Conservation (phyloP, 2,888 invertebrate genomes). For the Diploptera punctata region DNA sequence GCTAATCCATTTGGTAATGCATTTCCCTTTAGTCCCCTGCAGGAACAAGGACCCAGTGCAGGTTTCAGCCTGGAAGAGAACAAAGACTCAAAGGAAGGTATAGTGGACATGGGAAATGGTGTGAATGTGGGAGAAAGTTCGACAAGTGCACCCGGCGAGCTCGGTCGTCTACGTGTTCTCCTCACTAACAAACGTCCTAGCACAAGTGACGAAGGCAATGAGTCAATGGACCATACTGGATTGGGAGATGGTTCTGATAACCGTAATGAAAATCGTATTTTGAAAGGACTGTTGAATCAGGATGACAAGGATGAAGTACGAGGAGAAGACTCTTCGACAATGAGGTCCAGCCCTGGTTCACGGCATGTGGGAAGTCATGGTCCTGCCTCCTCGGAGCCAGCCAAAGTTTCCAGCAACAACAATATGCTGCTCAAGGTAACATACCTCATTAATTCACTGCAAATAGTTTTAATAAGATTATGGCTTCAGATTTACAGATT, state of each 20-base stretch:
- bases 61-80: constrained; percentile 55
- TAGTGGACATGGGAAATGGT: constrained; percentile 53
- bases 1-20: constrained; percentile 58
- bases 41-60: constrained; percentile 33
- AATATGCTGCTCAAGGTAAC: constrained; percentile 72
- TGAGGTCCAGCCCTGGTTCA: constrained; percentile 15
- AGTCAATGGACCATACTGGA: constrained; percentile 41
- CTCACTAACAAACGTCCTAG: constrained; percentile 55
- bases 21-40: constrained; percentile 70
- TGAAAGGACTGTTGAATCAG: constrained; percentile 69
- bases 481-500: too few relatives aligned
- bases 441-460: too few relatives aligned
- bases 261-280: constrained; percentile 60
- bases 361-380: constrained; percentile 40
- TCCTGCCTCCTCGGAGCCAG: constrained; percentile 43
- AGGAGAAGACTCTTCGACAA: constrained; percentile 31
- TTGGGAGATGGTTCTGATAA: constrained; percentile 42
- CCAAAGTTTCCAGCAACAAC: constrained; percentile 54
- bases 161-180: constrained; percentile 65
- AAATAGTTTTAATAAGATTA: too few relatives aligned
- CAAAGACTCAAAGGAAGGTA: constrained; percentile 58
- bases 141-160: constrained; percentile 55
- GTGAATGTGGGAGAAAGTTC: constrained; percentile 34
- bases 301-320: constrained; percentile 66
- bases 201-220: constrained; percentile 45